These are phyloP conservation scores for Apodemia zela DNA, from an alignment of 2,888 invertebrate genomes.

Conservation along the genomic window DNA sequence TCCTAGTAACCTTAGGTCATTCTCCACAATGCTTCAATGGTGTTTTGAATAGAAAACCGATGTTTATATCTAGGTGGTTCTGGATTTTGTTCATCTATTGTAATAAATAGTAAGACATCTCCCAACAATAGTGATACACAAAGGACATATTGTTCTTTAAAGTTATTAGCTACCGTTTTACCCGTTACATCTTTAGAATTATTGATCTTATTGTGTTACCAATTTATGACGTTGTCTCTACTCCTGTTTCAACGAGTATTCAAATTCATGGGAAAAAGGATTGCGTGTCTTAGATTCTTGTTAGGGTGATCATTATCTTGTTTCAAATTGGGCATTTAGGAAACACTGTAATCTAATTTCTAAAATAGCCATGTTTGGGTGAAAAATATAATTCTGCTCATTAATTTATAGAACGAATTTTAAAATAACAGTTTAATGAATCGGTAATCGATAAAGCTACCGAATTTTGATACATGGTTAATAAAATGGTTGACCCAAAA, in stretches of 20 bases:
- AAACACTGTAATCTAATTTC: conserved; percentile 22
- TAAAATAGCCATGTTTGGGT: conserved; percentile 23
- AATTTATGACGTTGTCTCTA: conserved; percentile 65
- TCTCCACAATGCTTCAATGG: conserved; percentile 53
- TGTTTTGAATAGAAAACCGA: conserved; percentile 60
- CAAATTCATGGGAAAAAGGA: conserved; percentile 65
- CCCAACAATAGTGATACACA: conserved; percentile 53
- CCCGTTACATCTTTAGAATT: conserved; percentile 67
- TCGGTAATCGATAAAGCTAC: no score
- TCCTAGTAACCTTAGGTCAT: conserved; percentile 67
- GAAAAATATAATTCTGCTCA: conserved; percentile 20
- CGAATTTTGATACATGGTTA: not conserved
- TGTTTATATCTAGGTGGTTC: conserved; percentile 41
- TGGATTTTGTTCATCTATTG: conserved; percentile 37
- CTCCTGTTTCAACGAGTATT: conserved; percentile 50
- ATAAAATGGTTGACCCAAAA: not conserved
- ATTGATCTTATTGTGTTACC: conserved; percentile 68
- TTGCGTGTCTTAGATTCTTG: conserved; percentile 36
- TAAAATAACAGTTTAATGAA: no score
- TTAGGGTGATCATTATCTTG: conserved; percentile 31
- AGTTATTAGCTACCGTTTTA: conserved; percentile 71
- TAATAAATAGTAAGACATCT: conserved; percentile 42
- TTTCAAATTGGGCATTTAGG: conserved; percentile 28
- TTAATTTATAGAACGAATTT: conserved; percentile 6
- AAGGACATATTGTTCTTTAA: conserved; percentile 63